Evolutionary conservation across 2,797 vertebrate species (phyloP).

Genomic region (Alectoris magna): DNA sequence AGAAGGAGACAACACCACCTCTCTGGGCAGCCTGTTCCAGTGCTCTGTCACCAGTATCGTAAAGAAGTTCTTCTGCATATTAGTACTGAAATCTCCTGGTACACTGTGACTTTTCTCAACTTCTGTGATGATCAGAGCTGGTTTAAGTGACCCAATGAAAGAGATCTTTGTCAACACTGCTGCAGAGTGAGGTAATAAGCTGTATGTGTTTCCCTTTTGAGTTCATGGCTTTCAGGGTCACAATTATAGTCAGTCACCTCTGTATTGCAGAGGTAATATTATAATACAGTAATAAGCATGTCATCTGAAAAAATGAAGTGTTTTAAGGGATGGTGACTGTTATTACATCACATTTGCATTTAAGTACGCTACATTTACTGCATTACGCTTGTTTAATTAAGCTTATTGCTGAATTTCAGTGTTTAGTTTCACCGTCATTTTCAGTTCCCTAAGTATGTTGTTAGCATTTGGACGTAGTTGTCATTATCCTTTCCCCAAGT

Average conservation of each 20-base stretch:
- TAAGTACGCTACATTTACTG: not conserved
- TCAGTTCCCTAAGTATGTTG: not conserved
- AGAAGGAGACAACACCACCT: not conserved
- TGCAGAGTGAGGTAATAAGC: not conserved
- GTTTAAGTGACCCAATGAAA: accelerated
- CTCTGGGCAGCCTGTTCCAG: not conserved
- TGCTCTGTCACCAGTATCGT: not conserved
- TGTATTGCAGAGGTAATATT: not conserved
- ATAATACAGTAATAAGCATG: no score
- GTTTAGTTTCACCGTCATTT: not conserved
- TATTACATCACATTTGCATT: not conserved
- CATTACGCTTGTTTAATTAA: not conserved
- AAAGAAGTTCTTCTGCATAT: not conserved
- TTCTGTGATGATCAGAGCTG: accelerated
- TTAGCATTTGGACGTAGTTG: not conserved
- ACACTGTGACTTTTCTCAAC: not conserved
- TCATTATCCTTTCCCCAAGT: not conserved
- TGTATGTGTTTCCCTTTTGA: not conserved
- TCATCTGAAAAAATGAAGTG: not conserved
- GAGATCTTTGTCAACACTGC: not conserved
- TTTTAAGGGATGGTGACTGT: not conserved
- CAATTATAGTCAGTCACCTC: not conserved
- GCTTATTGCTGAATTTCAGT: not conserved
- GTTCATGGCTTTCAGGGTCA: not conserved
- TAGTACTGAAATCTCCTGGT: not conserved